Base-by-base conservation (phyloP, 2,888 invertebrate species). In the Drosophila diplacantha region DNA sequence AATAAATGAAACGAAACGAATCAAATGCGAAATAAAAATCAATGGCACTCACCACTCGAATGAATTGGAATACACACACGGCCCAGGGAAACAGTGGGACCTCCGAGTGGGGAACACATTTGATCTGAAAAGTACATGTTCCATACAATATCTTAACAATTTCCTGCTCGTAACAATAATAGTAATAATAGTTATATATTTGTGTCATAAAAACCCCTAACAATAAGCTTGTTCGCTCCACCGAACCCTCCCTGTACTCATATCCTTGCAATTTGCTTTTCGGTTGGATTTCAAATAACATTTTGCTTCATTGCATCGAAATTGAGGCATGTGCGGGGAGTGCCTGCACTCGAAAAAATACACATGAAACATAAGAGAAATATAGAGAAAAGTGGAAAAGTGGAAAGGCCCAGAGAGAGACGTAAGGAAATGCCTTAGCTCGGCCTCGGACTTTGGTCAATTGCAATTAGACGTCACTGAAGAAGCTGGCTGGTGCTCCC, bases 21-120 rank as follows among this genome's bases (percentile, higher is more conserved):
- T 78, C 75, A 78, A 78, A 82, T 78, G 83, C 71, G 83, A 77
- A 82, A 82, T 82, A 78, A 82, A 78, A 82, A 78, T 82, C 83
- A 78, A 82, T 82, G 78, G 69, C 78, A 74, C 78, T 78, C 78
- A 73, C 71, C 81, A 82, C 83, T 82, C 75, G 62, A 82, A 78
- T 82, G 78, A 82, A 76, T 78, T 76, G 78, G 66, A 74, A 77
- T 73, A 77, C 50, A 68, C 56, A 44, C 43, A 37, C 46, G 47
- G 7, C 22, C 5, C 7, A 3, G 5, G 9, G 12, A 11, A n/a
- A 34, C 31, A 32, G 46, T 46, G 3, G 9, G 5, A 9, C 18
- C 26, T 44, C 20, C 2, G 1, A 18, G 18, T 5, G 1, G 8
- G 5, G 14, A 29, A 8, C 18, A 8, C 12, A 29, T 12, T 12